phyloP scores from a whole-genome alignment of 2,797 vertebrate genomes.

The Muscicapa striata region DNA sequence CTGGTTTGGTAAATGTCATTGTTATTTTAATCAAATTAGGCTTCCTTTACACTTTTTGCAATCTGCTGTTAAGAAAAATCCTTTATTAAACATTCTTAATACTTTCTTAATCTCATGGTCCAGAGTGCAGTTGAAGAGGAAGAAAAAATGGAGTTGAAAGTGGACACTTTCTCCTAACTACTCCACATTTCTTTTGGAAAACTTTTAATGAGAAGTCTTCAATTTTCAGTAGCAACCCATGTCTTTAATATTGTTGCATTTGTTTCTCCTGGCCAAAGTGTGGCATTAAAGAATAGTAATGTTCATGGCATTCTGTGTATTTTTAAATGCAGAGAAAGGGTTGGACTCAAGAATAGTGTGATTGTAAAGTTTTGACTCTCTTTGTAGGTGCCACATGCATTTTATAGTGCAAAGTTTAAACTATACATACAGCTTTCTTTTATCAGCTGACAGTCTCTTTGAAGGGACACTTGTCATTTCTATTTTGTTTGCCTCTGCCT shows the following conservation, averaged over 20 bases:
- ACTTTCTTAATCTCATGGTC: slow-evolving; percentile 17
- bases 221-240: not conserved
- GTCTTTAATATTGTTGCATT: slow-evolving; percentile 2
- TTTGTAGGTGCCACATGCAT: not conserved
- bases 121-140: not conserved
- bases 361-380: slow-evolving; percentile 3
- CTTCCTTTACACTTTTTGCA: not conserved
- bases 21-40: slow-evolving; percentile 58
- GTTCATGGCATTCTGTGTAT: not conserved
- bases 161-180: not conserved
- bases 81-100: slow-evolving; percentile 24
- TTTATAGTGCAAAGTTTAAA: not conserved
- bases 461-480: slow-evolving; percentile 4
- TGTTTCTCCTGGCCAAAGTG: not conserved
- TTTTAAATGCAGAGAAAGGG: slow-evolving; percentile 21
- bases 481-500: slow-evolving; percentile 21
- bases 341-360: not conserved
- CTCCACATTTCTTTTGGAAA: not conserved
- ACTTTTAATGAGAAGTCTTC: slow-evolving; percentile 17
- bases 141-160: not conserved
- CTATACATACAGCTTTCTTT: not conserved
- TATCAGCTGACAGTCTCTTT: slow-evolving; percentile 31
- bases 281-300: slow-evolving; percentile 13
- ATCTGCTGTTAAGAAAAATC: slow-evolving; percentile 2
- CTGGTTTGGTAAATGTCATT: slow-evolving; percentile 50